These are phyloP conservation scores for Slavum lentiscoides DNA, from an alignment of 2,888 invertebrate species.

Conservation along the genomic window DNA sequence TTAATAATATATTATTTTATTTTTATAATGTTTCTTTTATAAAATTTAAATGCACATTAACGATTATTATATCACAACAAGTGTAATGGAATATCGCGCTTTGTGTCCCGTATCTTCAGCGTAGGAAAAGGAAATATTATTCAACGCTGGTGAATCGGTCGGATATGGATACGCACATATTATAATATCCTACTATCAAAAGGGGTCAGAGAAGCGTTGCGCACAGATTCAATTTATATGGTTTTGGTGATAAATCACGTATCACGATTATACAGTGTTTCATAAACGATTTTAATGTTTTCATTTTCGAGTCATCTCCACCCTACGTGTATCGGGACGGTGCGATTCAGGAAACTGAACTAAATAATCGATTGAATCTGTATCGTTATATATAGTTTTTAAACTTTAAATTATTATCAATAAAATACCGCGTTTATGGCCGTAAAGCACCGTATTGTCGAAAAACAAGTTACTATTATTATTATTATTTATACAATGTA, in stretches of 20 bases:
- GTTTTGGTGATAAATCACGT: constrained; percentile 27
- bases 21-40: too few relatives aligned
- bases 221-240: constrained; percentile 11
- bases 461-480: too few relatives aligned
- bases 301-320: constrained; percentile 4
- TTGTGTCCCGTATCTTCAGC: constrained; percentile 3
- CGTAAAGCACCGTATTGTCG: too few relatives aligned
- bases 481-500: too few relatives aligned
- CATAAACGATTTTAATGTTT: constrained; percentile 29
- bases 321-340: background rate
- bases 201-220: background rate
- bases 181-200: background rate
- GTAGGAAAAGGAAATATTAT: constrained; percentile 46
- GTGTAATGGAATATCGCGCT: constrained; percentile 25
- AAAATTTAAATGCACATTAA: too few relatives aligned
- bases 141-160: constrained; percentile 4
- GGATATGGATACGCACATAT: constrained; percentile 23
- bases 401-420: too few relatives aligned
- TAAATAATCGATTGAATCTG: background rate
- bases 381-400: too few relatives aligned
- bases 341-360: background rate
- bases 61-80: too few relatives aligned
- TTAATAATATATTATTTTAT: too few relatives aligned
- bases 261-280: constrained; percentile 12
- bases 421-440: too few relatives aligned